Conservation (phyloP, 2,797 vertebrate genomes). For the Anguilla pacifica region DNA sequence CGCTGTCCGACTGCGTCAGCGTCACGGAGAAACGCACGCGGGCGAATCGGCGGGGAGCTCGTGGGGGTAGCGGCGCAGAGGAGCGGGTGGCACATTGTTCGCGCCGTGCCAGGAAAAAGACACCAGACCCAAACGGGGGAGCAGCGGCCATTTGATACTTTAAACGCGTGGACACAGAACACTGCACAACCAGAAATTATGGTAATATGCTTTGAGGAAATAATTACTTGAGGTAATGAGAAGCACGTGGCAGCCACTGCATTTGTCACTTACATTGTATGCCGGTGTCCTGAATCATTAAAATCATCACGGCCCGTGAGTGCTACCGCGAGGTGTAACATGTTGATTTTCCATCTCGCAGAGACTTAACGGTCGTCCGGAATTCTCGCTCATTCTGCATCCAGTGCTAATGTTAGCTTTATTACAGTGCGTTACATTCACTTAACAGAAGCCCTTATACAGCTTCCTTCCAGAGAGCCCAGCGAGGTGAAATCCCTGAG, state of each 20-base stretch:
- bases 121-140: not conserved
- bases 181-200: not conserved
- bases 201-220: not conserved
- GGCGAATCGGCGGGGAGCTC: not conserved
- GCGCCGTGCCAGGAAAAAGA: not conserved
- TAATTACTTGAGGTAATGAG: not conserved
- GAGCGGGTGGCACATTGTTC: constrained; percentile 23
- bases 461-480: not conserved
- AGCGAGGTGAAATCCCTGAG: not conserved
- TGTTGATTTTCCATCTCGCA: not conserved
- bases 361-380: not conserved
- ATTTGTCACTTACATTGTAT: not conserved
- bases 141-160: not conserved
- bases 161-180: not conserved
- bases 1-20: constrained; percentile 54
- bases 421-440: not conserved
- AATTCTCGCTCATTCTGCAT: not conserved
- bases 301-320: not conserved
- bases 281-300: not conserved
- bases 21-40: not conserved
- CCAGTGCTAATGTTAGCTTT: not conserved
- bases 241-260: not conserved
- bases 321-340: not conserved
- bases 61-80: constrained; percentile 42
- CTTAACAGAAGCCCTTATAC: not conserved